Evolutionary conservation across 1,140 invertebrate species (phyloP).

Genomic region (Achatina immaculata): DNA sequence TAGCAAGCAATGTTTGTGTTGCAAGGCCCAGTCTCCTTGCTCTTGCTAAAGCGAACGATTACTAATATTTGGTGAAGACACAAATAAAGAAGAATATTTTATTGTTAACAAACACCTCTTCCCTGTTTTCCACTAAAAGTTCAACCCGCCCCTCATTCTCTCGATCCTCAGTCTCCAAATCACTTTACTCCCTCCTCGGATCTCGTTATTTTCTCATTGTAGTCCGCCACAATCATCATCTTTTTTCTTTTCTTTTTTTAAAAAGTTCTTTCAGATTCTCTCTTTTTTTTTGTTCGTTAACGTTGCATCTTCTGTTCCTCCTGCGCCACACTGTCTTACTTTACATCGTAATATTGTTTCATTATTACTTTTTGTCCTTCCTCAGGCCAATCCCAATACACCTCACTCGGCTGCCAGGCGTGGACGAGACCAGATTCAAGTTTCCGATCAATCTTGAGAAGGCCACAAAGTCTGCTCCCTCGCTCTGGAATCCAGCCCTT

Average conservation of each 20-base stretch:
- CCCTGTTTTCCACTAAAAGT: too few species aligned
- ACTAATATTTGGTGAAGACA: too few species aligned
- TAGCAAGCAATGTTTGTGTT: too few species aligned
- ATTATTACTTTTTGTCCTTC: slow-evolving; percentile 11
- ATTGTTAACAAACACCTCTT: too few species aligned
- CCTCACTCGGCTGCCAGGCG: background rate
- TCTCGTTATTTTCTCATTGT: too few species aligned
- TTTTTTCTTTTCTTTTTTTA: slow-evolving; percentile 1
- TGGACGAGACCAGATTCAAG: background rate
- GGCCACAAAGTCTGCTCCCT: background rate
- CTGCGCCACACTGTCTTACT: background rate
- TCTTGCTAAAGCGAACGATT: too few species aligned
- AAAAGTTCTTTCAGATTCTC: background rate
- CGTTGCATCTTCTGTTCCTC: background rate
- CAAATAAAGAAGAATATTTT: too few species aligned
- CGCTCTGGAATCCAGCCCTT: slow-evolving; percentile 34
- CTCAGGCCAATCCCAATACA: slow-evolving; percentile 36
- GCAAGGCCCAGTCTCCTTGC: too few species aligned
- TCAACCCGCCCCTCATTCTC: too few species aligned
- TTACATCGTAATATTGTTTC: background rate
- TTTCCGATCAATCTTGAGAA: background rate
- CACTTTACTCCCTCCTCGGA: too few species aligned
- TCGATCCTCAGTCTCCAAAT: too few species aligned
- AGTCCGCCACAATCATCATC: background rate
- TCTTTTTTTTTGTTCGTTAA: background rate